Percentiles rank a stretch among this genome's conserved stretches.
phyloP scores from a whole-genome alignment of 2,113 vertebrate genomes.

The Pogona vitticeps region DNA sequence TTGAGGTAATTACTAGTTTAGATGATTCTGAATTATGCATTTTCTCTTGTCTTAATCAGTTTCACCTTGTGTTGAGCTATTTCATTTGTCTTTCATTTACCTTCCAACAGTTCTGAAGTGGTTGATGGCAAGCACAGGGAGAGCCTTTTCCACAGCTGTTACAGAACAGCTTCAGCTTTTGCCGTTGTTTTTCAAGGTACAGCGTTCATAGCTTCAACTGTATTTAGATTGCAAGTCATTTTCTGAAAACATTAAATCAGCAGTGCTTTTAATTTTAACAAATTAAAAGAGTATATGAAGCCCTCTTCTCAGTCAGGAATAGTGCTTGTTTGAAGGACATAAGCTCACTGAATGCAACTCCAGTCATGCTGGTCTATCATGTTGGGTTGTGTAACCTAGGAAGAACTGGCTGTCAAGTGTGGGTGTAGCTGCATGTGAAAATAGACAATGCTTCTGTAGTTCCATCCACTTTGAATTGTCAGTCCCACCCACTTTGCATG shows the following conservation, averaged over 20 bases:
- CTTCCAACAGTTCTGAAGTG: constrained; percentile 89
- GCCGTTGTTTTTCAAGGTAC: constrained; percentile 95
- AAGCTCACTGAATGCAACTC: background rate
- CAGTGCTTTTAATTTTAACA: background rate
- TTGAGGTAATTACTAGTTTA: background rate
- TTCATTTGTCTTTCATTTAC: constrained; percentile 20
- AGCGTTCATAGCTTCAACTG: background rate
- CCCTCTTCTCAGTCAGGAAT: background rate
- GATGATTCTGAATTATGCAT: background rate
- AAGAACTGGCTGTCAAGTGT: background rate
- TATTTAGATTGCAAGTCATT: background rate
- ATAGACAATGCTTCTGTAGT: background rate
- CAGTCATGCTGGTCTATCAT: too few species aligned
- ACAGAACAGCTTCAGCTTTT: constrained; percentile 92
- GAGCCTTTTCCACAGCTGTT: constrained; percentile 92
- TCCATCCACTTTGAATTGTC: background rate
- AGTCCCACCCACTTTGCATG: background rate
- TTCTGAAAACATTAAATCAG: background rate
- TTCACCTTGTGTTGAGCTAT: background rate
- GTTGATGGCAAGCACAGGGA: constrained; percentile 95
- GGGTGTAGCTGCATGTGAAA: background rate
- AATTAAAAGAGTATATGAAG: background rate
- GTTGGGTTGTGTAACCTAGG: background rate
- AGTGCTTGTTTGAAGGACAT: background rate
- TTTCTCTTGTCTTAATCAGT: background rate